Evolutionary conservation across 2,888 invertebrate species (phyloP).

Genomic region (Drosophila differens): DNA sequence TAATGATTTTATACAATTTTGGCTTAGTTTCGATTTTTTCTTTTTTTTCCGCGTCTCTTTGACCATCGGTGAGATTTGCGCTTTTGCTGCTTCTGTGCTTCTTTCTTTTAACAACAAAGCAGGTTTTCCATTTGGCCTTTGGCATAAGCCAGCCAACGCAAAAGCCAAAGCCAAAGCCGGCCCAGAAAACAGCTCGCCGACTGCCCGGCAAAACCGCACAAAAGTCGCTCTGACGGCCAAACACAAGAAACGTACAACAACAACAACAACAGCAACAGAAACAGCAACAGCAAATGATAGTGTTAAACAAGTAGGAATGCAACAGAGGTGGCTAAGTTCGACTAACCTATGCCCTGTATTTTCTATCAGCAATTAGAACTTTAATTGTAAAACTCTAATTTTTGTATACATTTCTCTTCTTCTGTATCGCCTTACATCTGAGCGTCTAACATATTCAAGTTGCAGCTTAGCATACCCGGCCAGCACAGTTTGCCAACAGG

Average conservation of each 20-base stretch:
- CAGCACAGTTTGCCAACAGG: neutral
- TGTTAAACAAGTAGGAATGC: slow-evolving; percentile 14
- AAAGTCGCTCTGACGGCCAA: slow-evolving; percentile 61
- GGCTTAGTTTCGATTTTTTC: neutral
- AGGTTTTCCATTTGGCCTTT: slow-evolving; percentile 76
- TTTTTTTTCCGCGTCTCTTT: slow-evolving; percentile 21
- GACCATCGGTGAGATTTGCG: slow-evolving; percentile 56
- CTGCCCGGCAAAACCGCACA: slow-evolving; percentile 56
- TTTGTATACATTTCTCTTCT: neutral
- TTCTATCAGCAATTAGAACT: accelerated
- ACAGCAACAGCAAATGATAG: slow-evolving; percentile 11
- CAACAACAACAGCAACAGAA: neutral
- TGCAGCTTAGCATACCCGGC: neutral
- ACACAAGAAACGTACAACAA: slow-evolving; percentile 20
- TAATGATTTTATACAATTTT: slow-evolving; percentile 26
- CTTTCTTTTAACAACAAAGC: slow-evolving; percentile 32
- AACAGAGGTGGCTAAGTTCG: neutral
- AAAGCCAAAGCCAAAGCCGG: slow-evolving; percentile 47
- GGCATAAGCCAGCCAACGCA: slow-evolving; percentile 75
- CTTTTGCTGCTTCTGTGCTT: slow-evolving; percentile 31
- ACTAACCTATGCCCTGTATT: slow-evolving; percentile 22
- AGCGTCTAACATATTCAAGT: neutral
- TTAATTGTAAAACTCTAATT: neutral
- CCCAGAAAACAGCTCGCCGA: slow-evolving; percentile 54
- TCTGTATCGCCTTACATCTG: neutral